Base-by-base conservation (phyloP, 1,140 invertebrate genomes). In the Neodiprion lecontei region DNA sequence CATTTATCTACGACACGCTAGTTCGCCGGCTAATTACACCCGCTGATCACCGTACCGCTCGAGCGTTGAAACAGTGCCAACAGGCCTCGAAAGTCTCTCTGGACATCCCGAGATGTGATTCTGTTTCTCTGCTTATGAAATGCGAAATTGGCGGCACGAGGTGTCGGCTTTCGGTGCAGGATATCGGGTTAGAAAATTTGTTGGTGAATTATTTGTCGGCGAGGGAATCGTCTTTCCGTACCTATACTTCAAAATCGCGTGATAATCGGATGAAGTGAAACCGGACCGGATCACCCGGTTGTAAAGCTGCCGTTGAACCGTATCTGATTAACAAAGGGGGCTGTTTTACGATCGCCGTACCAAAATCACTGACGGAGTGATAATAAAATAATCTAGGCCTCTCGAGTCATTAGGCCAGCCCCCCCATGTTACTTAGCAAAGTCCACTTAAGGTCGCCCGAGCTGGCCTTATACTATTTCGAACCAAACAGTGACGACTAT, bases 361-460 rank as follows among this genome's bases (percentile, higher is more conserved):
- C 79, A 82, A 84, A 86, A 86, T 87, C 84, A 85, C 83, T 83
- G 83, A 80, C 84, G 79, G 83, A 80, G 86, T 82, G 86, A 87
- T 87, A 87, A 87, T 87, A 85, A 86, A 87, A 87, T 87, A 87
- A 87, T 87, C 85, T 85, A 72, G 81, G 81, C 83, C 85, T 86
- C 85, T 86, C 86, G 83, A 84, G 85, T 87, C 86, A 86, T 87
- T 87, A 87, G 84, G 80, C 81, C 78, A 80, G 78, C 80, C 53
- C 53, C n/a, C 53, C 53, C 11, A 12, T 86, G 84, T 85, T 86
- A 86, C 84, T 84, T 84, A 82, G 79, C 80, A 61, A 80, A 82
- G 82, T 77, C 82, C 81, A 86, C 84, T 87, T 86, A 84, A 86
- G 79, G 74, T 69, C 66, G 68, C 17, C 67, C 21, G 21, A 23